Evolutionary conservation across 2,113 vertebrate genomes (phyloP).

Genomic region (Trachemys scripta): DNA sequence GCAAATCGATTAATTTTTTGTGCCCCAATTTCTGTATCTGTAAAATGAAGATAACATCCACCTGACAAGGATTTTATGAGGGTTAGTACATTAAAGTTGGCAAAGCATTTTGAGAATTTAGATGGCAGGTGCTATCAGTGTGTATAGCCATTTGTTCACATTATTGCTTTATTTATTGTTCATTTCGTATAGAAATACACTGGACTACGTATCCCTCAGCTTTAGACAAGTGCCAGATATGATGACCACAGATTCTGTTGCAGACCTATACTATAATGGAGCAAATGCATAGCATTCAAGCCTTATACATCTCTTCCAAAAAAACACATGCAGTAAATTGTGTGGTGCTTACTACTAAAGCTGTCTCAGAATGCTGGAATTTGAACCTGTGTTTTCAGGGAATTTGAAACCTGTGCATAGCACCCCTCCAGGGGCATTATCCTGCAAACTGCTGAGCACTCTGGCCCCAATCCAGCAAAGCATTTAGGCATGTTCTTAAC

Average conservation of each 20-base stretch:
- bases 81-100: not conserved
- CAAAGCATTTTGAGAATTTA: not conserved
- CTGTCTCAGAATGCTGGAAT: not conserved
- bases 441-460: not conserved
- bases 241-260: not conserved
- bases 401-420: not conserved
- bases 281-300: not conserved
- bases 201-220: not conserved
- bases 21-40: rapidly evolving
- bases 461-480: not conserved
- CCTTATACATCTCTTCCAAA: not conserved
- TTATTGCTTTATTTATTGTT: not conserved
- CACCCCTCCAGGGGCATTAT: no score
- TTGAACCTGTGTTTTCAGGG: not conserved
- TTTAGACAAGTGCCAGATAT: not conserved
- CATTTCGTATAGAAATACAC: not conserved
- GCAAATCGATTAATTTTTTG: not conserved
- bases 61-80: rapidly evolving
- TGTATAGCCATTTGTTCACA: not conserved
- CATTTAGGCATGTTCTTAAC: not conserved
- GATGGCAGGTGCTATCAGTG: not conserved
- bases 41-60: not conserved
- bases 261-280: not conserved
- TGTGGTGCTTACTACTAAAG: not conserved
- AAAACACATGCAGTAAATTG: not conserved